phyloP scores from a whole-genome alignment of 2,888 invertebrate genomes.

The Cryptocheilus praepositus region DNA sequence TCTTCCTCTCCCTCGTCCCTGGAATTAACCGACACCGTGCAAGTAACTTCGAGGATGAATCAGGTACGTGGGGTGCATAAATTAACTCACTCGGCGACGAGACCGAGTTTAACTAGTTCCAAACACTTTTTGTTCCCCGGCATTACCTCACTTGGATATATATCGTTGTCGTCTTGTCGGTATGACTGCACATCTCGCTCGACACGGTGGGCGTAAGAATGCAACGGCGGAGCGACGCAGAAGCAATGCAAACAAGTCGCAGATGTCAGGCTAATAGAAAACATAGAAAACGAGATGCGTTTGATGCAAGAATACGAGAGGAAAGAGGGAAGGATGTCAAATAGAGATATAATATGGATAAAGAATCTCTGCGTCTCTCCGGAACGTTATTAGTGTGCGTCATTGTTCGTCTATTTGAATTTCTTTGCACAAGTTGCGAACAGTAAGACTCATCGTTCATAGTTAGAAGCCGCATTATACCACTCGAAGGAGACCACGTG shows the following conservation, averaged over 20 bases:
- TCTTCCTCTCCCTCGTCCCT: conserved; percentile 16
- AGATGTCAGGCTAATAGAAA: not conserved
- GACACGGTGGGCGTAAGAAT: conserved; percentile 12
- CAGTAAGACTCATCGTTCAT: no score
- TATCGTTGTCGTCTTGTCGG: conserved; percentile 20
- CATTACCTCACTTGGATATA: conserved; percentile 35
- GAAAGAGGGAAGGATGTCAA: no score
- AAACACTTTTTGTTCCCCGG: conserved; percentile 45
- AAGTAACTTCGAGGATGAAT: conserved; percentile 57
- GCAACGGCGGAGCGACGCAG: conserved; percentile 7
- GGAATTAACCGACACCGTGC: conserved; percentile 50
- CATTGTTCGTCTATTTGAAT: no score
- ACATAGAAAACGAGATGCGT: no score
- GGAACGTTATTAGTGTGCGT: no score
- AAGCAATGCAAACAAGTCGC: conserved; percentile 16
- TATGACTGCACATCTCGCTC: conserved; percentile 12
- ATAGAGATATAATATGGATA: no score
- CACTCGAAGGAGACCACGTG: no score
- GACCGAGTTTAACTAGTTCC: conserved; percentile 54
- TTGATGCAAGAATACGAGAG: no score
- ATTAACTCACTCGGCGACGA: conserved; percentile 44
- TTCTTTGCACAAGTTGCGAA: no score
- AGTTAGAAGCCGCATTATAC: no score
- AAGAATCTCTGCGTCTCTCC: no score
- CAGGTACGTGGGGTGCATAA: conserved; percentile 56